These are phyloP conservation scores for Cantharis rufa DNA, from an alignment of 2,888 invertebrate genomes.

Conservation along the genomic window DNA sequence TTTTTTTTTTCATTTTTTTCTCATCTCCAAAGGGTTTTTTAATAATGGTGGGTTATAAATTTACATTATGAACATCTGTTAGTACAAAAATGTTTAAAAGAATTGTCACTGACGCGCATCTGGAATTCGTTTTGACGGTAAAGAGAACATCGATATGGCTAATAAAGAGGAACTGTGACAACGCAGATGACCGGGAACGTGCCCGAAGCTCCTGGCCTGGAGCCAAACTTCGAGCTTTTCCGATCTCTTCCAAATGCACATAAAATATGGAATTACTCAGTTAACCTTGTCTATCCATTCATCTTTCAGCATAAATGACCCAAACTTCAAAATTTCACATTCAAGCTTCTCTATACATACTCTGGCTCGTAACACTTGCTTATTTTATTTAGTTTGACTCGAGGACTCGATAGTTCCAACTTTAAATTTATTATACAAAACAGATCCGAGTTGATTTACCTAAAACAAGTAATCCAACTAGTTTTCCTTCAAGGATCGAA, in stretches of 20 bases:
- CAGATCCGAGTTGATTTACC: not conserved
- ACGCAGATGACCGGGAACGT: slow-evolving; percentile 35
- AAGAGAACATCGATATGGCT: slow-evolving; percentile 24
- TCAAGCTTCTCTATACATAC: not conserved
- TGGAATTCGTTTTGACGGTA: slow-evolving; percentile 31
- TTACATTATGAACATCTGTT: slow-evolving; percentile 17
- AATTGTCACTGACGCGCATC: slow-evolving; percentile 28
- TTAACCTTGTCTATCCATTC: slow-evolving; percentile 14
- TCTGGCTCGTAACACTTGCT: not conserved
- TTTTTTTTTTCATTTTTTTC: slow-evolving; percentile 21
- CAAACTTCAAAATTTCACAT: not conserved
- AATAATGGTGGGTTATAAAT: not conserved
- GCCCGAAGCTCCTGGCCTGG: slow-evolving; percentile 36
- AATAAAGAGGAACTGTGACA: slow-evolving; percentile 35
- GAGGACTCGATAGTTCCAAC: not conserved
- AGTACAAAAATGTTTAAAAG: slow-evolving; percentile 11
- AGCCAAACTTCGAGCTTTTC: slow-evolving; percentile 33
- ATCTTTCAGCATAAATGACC: not conserved
- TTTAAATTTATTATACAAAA: not conserved
- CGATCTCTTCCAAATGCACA: slow-evolving; percentile 25
- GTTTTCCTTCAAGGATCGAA: not conserved
- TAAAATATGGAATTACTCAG: slow-evolving; percentile 23
- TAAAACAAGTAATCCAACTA: not conserved
- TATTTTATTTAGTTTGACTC: not conserved
- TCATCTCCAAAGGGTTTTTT: slow-evolving; percentile 20